Conservation (phyloP, 2,113 vertebrate genomes). For the Leptosomus discolor region DNA sequence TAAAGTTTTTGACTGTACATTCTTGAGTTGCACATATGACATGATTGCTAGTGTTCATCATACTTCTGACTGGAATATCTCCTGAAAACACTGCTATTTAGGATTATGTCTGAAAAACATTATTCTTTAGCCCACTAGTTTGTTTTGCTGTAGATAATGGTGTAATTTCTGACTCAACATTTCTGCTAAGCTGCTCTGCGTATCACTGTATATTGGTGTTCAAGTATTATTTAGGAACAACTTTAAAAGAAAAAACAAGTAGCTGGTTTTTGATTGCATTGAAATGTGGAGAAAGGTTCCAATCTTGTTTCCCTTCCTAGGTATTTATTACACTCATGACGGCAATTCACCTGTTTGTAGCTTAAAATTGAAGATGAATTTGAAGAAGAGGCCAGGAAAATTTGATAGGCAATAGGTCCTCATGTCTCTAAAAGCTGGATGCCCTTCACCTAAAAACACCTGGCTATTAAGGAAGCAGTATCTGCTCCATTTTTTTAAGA, state of each 20-base stretch:
- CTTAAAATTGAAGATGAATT: background rate
- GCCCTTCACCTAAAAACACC: background rate
- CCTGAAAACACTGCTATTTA: background rate
- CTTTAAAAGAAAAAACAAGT: background rate
- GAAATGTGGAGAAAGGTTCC: background rate
- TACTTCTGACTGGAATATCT: background rate
- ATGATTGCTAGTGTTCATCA: background rate
- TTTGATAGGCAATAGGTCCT: background rate
- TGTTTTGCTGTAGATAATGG: background rate
- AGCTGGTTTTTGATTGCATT: background rate
- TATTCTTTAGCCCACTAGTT: background rate
- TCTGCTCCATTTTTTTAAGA: background rate
- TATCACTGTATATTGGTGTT: background rate
- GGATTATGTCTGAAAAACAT: background rate
- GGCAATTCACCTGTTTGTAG: background rate
- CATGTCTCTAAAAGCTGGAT: background rate
- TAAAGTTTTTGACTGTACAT: background rate
- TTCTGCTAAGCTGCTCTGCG: background rate
- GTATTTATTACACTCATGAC: background rate
- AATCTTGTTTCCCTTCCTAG: background rate
- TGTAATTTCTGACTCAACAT: background rate
- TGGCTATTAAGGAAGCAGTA: background rate
- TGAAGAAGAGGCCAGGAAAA: background rate
- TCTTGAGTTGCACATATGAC: background rate
- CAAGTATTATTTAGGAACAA: background rate